These are phyloP conservation scores for Cyclophora albipunctata DNA, from an alignment of 2,888 invertebrate species.

Conservation along the genomic window DNA sequence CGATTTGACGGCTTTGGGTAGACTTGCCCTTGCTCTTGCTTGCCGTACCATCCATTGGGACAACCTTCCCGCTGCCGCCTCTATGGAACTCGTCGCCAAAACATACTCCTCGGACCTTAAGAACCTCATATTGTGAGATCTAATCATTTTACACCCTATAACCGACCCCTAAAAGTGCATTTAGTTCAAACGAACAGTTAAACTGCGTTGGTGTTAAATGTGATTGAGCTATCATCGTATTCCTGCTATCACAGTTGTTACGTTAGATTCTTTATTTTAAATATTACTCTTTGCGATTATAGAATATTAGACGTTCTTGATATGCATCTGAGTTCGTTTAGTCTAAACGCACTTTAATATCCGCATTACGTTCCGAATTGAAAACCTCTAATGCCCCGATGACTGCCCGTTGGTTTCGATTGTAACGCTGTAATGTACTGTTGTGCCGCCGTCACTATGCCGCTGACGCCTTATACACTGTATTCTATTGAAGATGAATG, in stretches of 20 bases:
- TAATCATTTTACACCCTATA: not conserved
- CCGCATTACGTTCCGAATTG: too few species aligned
- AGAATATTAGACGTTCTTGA: too few species aligned
- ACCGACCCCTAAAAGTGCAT: too few species aligned
- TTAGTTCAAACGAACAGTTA: too few species aligned
- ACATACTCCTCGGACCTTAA: conserved; percentile 95
- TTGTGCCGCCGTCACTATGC: conserved; percentile 11
- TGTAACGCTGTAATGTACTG: conserved; percentile 1
- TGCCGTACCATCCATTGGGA: conserved; percentile 94
- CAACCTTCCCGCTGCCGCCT: conserved; percentile 88
- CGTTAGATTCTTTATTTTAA: too few species aligned
- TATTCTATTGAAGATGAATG: conserved; percentile 6
- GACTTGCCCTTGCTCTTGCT: conserved; percentile 92
- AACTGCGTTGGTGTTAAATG: too few species aligned
- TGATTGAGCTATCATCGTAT: too few species aligned
- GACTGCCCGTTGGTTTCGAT: too few species aligned
- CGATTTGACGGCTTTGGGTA: conserved; percentile 93
- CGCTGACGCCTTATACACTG: conserved; percentile 4
- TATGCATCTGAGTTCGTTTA: too few species aligned
- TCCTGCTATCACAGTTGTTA: too few species aligned
- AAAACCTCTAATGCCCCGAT: too few species aligned
- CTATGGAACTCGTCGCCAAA: conserved; percentile 90
- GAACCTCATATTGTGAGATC: conserved; percentile 90
- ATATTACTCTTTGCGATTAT: conserved; percentile 1
- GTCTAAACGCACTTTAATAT: too few species aligned